These are phyloP conservation scores for Rhabdophis nuchalis DNA, from an alignment of 2,797 vertebrate species.

Conservation along the genomic window DNA sequence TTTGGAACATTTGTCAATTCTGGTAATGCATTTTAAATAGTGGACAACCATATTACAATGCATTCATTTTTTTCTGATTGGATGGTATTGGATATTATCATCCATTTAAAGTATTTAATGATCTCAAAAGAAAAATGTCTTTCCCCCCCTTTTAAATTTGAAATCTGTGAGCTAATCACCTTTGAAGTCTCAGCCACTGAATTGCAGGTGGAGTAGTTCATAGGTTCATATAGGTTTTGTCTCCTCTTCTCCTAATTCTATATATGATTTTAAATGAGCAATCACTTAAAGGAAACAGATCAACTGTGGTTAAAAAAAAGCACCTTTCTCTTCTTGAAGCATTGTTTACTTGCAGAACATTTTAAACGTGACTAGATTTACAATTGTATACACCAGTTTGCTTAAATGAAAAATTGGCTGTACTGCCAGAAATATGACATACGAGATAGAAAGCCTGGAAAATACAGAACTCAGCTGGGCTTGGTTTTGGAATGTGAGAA, in stretches of 20 bases:
- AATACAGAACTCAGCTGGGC: conserved; percentile 14
- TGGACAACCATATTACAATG: background rate
- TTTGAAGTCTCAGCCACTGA: background rate
- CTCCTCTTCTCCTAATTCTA: background rate
- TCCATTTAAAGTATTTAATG: background rate
- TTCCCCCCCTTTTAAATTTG: background rate
- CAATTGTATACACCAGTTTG: conserved; percentile 40
- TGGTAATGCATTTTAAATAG: background rate
- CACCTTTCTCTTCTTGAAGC: background rate
- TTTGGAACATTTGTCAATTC: background rate
- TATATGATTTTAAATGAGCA: background rate
- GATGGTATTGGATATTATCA: background rate
- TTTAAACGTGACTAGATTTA: conserved; percentile 20
- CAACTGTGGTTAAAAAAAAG: conserved; percentile 12
- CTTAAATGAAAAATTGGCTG: conserved; percentile 37
- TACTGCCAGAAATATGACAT: conserved; percentile 11
- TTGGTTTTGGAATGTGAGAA: background rate
- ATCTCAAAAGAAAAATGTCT: background rate
- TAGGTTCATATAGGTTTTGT: conserved; percentile 15
- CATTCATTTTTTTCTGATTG: background rate
- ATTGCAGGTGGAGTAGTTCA: background rate
- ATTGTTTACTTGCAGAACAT: background rate
- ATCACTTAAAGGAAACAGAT: conserved; percentile 19
- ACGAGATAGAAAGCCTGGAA: conserved; percentile 19
- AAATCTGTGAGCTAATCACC: background rate